phyloP scores from a whole-genome alignment of 2,797 vertebrate species.

The Microcaecilia unicolor region DNA sequence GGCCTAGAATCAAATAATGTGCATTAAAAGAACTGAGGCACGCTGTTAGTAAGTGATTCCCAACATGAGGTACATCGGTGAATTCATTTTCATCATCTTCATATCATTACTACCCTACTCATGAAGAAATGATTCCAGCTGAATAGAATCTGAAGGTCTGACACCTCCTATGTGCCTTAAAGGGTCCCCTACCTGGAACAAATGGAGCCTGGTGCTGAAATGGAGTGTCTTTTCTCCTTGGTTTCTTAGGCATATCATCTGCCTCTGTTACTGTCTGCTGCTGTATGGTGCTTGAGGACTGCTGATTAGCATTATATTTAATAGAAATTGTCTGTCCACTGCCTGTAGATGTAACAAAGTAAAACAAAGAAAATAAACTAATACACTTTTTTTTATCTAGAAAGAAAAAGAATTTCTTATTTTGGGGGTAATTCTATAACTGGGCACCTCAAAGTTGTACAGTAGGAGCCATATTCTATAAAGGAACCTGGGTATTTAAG shows the following conservation, averaged over 20 bases:
- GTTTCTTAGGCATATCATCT: slow-evolving; percentile 2
- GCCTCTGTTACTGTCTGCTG: slow-evolving; percentile 12
- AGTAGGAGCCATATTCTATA: too few relatives aligned
- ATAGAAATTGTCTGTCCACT: slow-evolving; percentile 12
- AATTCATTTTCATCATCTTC: neutral
- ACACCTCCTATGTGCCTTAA: neutral
- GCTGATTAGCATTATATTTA: neutral
- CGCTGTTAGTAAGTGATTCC: too few relatives aligned
- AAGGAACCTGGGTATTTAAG: too few relatives aligned
- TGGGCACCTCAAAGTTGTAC: too few relatives aligned
- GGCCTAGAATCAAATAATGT: too few relatives aligned
- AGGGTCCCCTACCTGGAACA: slow-evolving; percentile 24
- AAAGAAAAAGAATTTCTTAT: too few relatives aligned
- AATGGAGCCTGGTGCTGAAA: slow-evolving; percentile 30
- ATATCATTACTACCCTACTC: too few relatives aligned
- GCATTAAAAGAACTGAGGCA: too few relatives aligned
- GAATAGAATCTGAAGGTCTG: neutral
- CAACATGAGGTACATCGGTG: neutral
- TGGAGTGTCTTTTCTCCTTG: slow-evolving; percentile 17
- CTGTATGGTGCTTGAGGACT: neutral
- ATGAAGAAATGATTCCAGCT: neutral
- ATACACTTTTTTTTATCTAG: neutral
- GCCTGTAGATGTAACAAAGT: slow-evolving; percentile 20
- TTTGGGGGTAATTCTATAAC: too few relatives aligned
- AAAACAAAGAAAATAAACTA: neutral